Percentiles rank a stretch among this genome's conserved stretches.
Conservation (phyloP, 1,140 invertebrate genomes). For the Propsilocerus akamusi region DNA sequence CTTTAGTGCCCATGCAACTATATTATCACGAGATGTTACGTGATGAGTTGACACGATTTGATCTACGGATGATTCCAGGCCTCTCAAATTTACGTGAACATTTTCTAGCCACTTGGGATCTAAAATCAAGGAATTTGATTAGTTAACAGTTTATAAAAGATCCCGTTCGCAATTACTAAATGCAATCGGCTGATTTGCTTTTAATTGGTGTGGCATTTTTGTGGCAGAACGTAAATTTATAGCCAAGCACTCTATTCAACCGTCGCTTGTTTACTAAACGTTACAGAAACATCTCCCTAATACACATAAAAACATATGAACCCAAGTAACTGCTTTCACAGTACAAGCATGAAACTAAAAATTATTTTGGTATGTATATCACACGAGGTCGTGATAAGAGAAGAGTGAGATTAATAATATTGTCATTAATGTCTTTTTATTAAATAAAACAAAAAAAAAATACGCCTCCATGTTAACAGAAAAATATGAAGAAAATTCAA, state of each 20-base stretch:
- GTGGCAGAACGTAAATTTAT: too few species aligned
- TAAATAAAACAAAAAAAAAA: too few species aligned
- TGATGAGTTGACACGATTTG: constrained; percentile 19
- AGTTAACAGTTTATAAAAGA: neutral
- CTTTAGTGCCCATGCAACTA: constrained; percentile 54
- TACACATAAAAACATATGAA: neutral
- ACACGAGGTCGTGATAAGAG: too few species aligned
- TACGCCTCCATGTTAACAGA: too few species aligned
- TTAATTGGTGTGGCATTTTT: neutral
- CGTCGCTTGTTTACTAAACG: neutral
- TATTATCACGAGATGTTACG: constrained; percentile 16
- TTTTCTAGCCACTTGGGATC: constrained; percentile 34
- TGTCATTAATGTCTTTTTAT: too few species aligned
- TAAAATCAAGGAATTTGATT: constrained; percentile 15
- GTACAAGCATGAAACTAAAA: too few species aligned
- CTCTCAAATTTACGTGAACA: constrained; percentile 37
- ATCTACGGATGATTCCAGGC: constrained; percentile 31
- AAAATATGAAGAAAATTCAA: too few species aligned
- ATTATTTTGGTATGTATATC: too few species aligned
- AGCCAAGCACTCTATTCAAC: neutral
- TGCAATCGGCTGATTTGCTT: neutral
- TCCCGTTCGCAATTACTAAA: neutral
- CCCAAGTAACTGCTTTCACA: neutral
- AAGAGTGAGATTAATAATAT: too few species aligned
- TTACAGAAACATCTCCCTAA: neutral